phyloP scores from a whole-genome alignment of 1,140 invertebrate genomes.

The Apis mellifera region Amel_HAv3.1 CM009931.2:22141501-22142000 shows the following conservation, averaged over 20 bases:
- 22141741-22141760: slow-evolving; percentile 31
- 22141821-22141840: slow-evolving; percentile 40
- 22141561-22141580: slow-evolving; percentile 74
- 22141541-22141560: slow-evolving; percentile 55
- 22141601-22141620: slow-evolving; percentile 70
- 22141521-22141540: slow-evolving; percentile 46
- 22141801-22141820: slow-evolving; percentile 36
- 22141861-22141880: slow-evolving; percentile 28
- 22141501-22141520: neutral
- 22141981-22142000: neutral
- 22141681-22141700: slow-evolving; percentile 1
- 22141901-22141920: slow-evolving; percentile 23
- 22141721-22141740: slow-evolving; percentile 8
- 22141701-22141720: slow-evolving; percentile 7
- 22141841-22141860: slow-evolving; percentile 23
- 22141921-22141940: neutral
- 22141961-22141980: neutral
- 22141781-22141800: slow-evolving; percentile 38
- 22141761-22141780: slow-evolving; percentile 42
- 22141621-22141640: slow-evolving; percentile 67
- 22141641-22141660: slow-evolving; percentile 14
- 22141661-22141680: neutral
- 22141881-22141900: slow-evolving; percentile 36
- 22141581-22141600: slow-evolving; percentile 62
- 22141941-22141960: neutral